Evolutionary conservation across 2,113 vertebrate genomes (phyloP), one percentile per base, ranked within the genome.

Genomic region (Thymallus thymallus): DNA sequence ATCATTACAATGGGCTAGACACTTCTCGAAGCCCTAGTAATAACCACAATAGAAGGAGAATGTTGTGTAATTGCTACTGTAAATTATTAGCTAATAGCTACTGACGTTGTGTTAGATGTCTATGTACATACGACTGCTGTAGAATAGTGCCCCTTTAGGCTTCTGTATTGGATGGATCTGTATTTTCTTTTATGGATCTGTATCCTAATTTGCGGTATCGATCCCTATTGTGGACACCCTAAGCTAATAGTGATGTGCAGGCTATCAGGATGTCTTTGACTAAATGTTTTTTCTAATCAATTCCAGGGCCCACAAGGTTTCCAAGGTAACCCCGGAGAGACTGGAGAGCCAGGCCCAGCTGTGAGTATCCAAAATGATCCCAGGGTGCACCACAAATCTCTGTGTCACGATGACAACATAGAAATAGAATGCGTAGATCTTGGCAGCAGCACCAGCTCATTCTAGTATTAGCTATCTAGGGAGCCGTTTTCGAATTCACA

Each of bases 251-350:
- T 1, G 18, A 18, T 51, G 18, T 51, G 48, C 16, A 51, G 48
- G 18, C 48, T 51, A 51, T 51, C 5, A 12, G 35, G 35, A 41
- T 41, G 16, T 51, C 48, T 51, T 5, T 51, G 48, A 51, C 48
- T 51, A 51, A 51, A 18, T 51, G 48, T 51, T 51, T 16, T 16
- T 51, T 51, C 13, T 13, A 72, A 60, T 69, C 23, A 67, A 14
- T 86, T 85, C 45, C 80, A 98, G 97, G 97, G 97, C 26, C 96
- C 96, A 84, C 97, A 98, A 91, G 97, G 97, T 88, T 98, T 98
- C 92, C 97, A 98, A 92, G 97, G 97, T 80, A 90, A 83, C 79
- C 94, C 94, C 6, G 97, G 97, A 9, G 97, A 98, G 87, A 88
- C 96, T 32, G 97, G 97, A 48, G 97, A 98, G 90, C 88, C 96